Base-by-base conservation (phyloP, 2,113 vertebrate genomes). In the Todiramphus saurophagus region DNA sequence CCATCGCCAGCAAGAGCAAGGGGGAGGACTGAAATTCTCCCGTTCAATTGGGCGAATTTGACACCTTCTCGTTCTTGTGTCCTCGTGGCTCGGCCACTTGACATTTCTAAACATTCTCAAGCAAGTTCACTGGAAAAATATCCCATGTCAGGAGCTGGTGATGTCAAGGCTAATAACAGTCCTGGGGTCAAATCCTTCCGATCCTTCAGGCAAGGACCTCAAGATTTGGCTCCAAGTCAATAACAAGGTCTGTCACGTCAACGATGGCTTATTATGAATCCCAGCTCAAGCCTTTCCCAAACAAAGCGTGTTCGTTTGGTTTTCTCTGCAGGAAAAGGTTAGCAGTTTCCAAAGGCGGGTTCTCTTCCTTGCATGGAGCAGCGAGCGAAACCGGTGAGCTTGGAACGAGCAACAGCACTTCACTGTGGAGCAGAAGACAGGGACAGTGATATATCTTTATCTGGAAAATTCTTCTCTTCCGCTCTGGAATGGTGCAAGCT, bases 101-200 rank as follows among this genome's bases (percentile, higher is more conserved):
- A 97, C 96, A 96, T 96, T 96, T 97, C 96, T 91, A 95, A 96
- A 96, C 94, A 86, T 94, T 96, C 96, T 97, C 92, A 96, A 96
- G 96, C 96, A 96, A 96, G 96, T 96, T 97, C 94, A 96, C 63
- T 96, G 96, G 94, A 94, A 97, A 96, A 96, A 83, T 95, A 97
- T 96, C 96, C 73, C 80, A 73, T 96, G 96, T 96, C 96, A 96
- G 96, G 95, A 96, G 90, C 83, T 76, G 86, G 82, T 95, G 96
- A 95, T 96, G 96, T 95, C 96, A 97, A 96, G 96, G 90, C 94
- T 96, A 97, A 97, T 96, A 97, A 96, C 96, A 96, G 96, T 96
- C 89, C 93, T 91, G 87, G 87, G 94, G 95, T 94, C 96, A 95
- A 74, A 96, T 62, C 94, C 74, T 93, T 44, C 83, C 91, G 83